Conservation (phyloP, 2,888 invertebrate genomes). For the Pyrocoelia pectoralis region DNA sequence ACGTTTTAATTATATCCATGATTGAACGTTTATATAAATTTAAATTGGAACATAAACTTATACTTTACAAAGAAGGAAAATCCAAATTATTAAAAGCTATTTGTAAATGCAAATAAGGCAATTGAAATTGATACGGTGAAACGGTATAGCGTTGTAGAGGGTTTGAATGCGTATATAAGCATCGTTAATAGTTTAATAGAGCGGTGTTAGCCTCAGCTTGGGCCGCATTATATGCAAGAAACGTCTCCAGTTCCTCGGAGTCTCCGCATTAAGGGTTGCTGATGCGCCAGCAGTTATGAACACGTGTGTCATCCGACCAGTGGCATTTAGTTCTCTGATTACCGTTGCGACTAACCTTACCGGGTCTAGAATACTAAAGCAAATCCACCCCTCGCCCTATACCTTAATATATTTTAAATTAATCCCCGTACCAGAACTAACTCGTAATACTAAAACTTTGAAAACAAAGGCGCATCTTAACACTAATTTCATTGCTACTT, state of each 20-base stretch:
- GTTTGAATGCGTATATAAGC: slow-evolving; percentile 23
- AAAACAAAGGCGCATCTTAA: neutral
- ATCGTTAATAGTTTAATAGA: slow-evolving; percentile 53
- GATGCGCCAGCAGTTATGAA: slow-evolving; percentile 52
- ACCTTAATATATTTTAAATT: slow-evolving; percentile 36
- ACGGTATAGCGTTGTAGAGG: slow-evolving; percentile 23
- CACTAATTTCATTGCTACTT: slow-evolving; percentile 27
- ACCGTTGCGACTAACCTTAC: slow-evolving; percentile 49
- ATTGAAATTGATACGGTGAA: slow-evolving; percentile 13
- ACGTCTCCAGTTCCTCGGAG: slow-evolving; percentile 46
- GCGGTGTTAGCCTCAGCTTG: slow-evolving; percentile 41
- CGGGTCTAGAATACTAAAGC: slow-evolving; percentile 48
- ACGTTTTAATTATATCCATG: neutral
- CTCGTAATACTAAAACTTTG: slow-evolving; percentile 15
- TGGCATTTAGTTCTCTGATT: slow-evolving; percentile 54
- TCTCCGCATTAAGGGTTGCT: slow-evolving; percentile 48
- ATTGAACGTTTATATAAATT: neutral
- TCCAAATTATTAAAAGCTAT: slow-evolving; percentile 6
- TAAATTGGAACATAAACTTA: neutral
- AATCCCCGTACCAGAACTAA: slow-evolving; percentile 14
- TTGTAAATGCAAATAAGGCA: slow-evolving; percentile 19
- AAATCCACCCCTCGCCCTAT: slow-evolving; percentile 36
- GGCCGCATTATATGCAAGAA: slow-evolving; percentile 46
- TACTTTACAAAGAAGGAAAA: slow-evolving; percentile 4
- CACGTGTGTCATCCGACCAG: slow-evolving; percentile 51